These are phyloP conservation scores for Neogobius melanostomus DNA, from an alignment of 2,113 vertebrate species.

Conservation along the genomic window DNA sequence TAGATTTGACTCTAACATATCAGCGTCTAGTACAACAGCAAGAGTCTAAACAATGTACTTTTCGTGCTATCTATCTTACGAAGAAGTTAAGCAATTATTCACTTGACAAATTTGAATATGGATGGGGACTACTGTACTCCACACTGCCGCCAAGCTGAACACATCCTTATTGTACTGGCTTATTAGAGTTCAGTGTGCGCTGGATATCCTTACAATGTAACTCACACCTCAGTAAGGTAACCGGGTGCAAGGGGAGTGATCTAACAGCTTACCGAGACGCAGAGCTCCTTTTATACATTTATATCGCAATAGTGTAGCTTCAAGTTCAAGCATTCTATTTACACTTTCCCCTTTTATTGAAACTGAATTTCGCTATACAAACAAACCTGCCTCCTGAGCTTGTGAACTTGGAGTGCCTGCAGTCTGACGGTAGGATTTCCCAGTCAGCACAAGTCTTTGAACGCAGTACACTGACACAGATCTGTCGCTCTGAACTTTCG, in stretches of 20 bases:
- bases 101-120: background rate
- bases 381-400: background rate
- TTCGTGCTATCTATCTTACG: too few species aligned
- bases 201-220: background rate
- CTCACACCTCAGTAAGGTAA: slow-evolving; percentile 8
- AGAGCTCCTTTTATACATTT: background rate
- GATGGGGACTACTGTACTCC: background rate
- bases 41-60: too few species aligned
- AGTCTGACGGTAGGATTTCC: background rate
- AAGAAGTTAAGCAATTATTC: too few species aligned
- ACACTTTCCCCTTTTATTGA: background rate
- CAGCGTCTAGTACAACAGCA: too few species aligned
- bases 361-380: background rate
- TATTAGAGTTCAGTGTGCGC: background rate
- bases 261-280: background rate
- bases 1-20: too few species aligned
- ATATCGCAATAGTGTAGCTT: background rate
- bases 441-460: slow-evolving; percentile 2
- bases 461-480: slow-evolving; percentile 1
- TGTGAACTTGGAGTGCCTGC: background rate
- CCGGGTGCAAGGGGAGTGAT: background rate
- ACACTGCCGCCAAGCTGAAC: background rate
- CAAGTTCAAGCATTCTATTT: too few species aligned
- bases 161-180: background rate
- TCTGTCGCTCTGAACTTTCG: background rate